Conservation (phyloP, 2,113 vertebrate species). For the Pterophyllum scalare region DNA sequence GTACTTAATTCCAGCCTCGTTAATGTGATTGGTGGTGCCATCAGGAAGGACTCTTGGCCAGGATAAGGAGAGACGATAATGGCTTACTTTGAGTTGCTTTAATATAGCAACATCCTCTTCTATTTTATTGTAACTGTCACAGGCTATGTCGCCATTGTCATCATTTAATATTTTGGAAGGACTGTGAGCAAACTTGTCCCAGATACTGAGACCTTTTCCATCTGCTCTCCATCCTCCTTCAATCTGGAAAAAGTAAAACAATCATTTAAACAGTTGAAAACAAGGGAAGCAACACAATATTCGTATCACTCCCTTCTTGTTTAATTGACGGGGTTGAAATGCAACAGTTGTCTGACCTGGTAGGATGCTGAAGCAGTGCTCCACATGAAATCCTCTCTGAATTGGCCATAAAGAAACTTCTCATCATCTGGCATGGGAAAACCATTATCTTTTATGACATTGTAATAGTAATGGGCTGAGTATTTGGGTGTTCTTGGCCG, state of each 20-base stretch:
- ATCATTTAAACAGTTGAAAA: not conserved
- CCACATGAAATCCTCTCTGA: conserved; percentile 88
- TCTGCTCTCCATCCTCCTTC: conserved; percentile 95
- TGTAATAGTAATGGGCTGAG: conserved; percentile 87
- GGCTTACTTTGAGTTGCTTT: conserved; percentile 85
- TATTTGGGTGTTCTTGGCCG: conserved; percentile 88
- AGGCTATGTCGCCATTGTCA: conserved; percentile 89
- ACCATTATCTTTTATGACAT: conserved; percentile 87
- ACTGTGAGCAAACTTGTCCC: conserved; percentile 92
- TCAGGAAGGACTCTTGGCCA: conserved; percentile 94
- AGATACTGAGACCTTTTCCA: conserved; percentile 96
- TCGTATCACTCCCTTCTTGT: not conserved
- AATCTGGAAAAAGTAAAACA: conserved; percentile 77
- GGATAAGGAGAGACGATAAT: conserved; percentile 95
- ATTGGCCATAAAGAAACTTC: conserved; percentile 85
- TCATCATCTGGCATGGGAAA: conserved; percentile 85
- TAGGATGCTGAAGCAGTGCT: conserved; percentile 89
- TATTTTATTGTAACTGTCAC: conserved; percentile 93
- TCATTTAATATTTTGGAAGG: conserved; percentile 83
- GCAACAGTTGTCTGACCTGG: conserved; percentile 81
- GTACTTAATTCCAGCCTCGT: conserved; percentile 88
- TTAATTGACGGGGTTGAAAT: too few species aligned
- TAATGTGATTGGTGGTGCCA: conserved; percentile 87
- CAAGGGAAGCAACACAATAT: not conserved
- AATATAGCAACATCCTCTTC: conserved; percentile 88